Evolutionary conservation across 2,888 invertebrate genomes (phyloP).

Genomic region (Drosophila greeni): DNA sequence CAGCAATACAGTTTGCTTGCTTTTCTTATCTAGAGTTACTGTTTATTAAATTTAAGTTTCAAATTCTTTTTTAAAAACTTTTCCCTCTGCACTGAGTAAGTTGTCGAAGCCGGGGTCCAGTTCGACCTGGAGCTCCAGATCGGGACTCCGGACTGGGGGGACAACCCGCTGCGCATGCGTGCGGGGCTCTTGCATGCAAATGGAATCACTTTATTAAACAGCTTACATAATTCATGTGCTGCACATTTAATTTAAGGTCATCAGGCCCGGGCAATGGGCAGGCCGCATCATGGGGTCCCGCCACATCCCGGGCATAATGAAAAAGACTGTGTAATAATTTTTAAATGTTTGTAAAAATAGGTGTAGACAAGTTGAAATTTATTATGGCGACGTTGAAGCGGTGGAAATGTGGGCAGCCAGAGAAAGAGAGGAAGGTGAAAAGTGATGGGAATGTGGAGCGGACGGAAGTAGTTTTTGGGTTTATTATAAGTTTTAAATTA

Average conservation of each 20-base stretch:
- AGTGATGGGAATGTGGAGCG: not conserved
- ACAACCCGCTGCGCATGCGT: constrained; percentile 71
- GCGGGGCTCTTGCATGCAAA: constrained; percentile 74
- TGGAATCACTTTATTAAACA: constrained; percentile 77
- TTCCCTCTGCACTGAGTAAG: constrained; percentile 36
- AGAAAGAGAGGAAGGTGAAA: not conserved
- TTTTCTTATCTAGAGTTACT: no score
- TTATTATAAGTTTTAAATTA: constrained; percentile 20
- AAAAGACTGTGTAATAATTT: constrained; percentile 74
- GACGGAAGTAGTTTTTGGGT: constrained; percentile 36
- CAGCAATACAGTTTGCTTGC: no score
- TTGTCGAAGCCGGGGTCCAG: constrained; percentile 43
- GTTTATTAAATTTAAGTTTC: no score
- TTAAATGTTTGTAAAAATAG: constrained; percentile 74
- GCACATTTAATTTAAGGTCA: constrained; percentile 77
- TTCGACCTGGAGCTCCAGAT: constrained; percentile 30
- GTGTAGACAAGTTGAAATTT: constrained; percentile 76
- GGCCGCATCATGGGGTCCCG: constrained; percentile 38
- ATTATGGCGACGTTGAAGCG: constrained; percentile 65
- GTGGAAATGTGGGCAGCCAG: constrained; percentile 12
- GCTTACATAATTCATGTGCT: constrained; percentile 77
- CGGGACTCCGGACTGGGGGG: constrained; percentile 36
- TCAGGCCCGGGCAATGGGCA: constrained; percentile 52
- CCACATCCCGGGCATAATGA: constrained; percentile 62
- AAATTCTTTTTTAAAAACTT: no score